Evolutionary conservation across 1,140 invertebrate species (phyloP), one percentile per base, ranked within the genome.

Genomic region (Sminthurides bifidus): DNA sequence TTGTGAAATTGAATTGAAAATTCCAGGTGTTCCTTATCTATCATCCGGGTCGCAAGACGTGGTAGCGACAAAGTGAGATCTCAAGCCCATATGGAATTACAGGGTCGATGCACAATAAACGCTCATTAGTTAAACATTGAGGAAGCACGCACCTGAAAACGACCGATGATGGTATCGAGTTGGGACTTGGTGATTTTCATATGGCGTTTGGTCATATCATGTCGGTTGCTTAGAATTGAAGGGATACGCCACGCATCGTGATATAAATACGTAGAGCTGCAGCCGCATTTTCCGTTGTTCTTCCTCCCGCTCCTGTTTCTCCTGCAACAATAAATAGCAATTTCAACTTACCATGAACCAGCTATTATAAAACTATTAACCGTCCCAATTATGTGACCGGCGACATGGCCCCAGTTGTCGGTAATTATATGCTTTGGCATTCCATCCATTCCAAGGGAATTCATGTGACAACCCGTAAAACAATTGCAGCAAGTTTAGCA

Each of bases 171-270:
- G 41, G 87, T 86, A 69, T 97, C 92, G 52, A 98, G 74, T 74
- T 97, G 93, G 71, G 93, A 86, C 71, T 93, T 91, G 27, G 87
- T 93, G 49, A 98, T 85, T 79, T 98, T 98, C 46, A 82, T 83
- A 67, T 91, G 87, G 52, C 91, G 74, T 67, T 84, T 78, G 15
- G 87, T 92, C 91, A 98, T 92, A 71, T 98, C 94, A n/a, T 19
- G 90, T 95, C 0, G 93, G 92, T 72, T 98, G 94, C 74, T 98
- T 98, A 4, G 92, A 92, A 75, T 98, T 98, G 74, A 99, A 99
- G 6, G 94, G 94, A 77, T 98, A 98, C 2, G 95, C 91, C 68
- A 98, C 84, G 74, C 94, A 97, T 71, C 95, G 78, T 61, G 92
- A 92, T 63, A 98, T 89, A 73, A 98, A 98, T 52, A 99, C 94